Evolutionary conservation across 2,888 invertebrate species (phyloP).

Genomic region (Tetramorium bicarinatum): DNA sequence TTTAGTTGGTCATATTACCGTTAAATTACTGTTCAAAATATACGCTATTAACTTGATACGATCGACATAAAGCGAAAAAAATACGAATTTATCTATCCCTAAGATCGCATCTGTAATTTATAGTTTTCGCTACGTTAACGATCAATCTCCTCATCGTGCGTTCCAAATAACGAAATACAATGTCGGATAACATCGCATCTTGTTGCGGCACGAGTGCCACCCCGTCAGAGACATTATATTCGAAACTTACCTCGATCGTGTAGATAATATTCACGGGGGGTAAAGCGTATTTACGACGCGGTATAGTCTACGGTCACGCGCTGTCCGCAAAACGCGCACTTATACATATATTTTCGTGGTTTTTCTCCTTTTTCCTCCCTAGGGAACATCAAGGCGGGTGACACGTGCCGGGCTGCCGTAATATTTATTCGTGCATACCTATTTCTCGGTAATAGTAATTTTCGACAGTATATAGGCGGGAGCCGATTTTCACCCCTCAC

Average conservation of each 20-base stretch:
- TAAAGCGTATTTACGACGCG: conserved; percentile 53
- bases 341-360: conserved; percentile 25
- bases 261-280: conserved; percentile 36
- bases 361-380: not conserved
- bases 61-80: not conserved
- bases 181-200: not conserved
- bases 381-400: not conserved
- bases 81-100: not conserved
- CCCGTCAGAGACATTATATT: conserved; percentile 18
- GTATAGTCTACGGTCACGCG: conserved; percentile 44
- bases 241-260: conserved; percentile 14
- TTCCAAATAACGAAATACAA: not conserved
- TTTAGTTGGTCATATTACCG: not conserved
- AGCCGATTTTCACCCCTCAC: conserved; percentile 24
- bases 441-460: conserved; percentile 55
- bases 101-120: not conserved
- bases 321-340: conserved; percentile 19
- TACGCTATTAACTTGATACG: not conserved
- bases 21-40: not conserved
- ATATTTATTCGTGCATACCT: conserved; percentile 50
- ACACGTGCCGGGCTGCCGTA: conserved; percentile 45
- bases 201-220: not conserved
- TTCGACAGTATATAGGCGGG: conserved; percentile 23
- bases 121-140: not conserved
- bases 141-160: not conserved